These are phyloP conservation scores for Psephotus haematonotus DNA, from an alignment of 2,113 vertebrate species.

Conservation along the genomic window DNA sequence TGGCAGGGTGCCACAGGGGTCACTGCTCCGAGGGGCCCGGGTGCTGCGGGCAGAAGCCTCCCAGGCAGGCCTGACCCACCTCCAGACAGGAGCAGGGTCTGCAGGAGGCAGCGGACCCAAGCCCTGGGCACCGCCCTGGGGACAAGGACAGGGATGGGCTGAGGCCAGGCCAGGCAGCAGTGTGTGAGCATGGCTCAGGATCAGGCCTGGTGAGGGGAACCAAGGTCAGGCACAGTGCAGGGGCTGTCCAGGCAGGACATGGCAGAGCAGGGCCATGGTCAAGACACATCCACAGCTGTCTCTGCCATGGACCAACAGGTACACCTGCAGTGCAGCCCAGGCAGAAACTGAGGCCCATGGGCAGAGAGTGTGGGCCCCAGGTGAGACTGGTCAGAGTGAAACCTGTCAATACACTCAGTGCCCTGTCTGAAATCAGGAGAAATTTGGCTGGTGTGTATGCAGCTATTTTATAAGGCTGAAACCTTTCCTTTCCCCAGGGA, in stretches of 20 bases:
- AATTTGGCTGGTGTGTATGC: not conserved
- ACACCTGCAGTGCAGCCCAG: not conserved
- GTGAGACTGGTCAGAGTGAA: not conserved
- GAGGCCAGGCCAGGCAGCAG: not conserved
- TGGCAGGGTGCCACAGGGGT: not conserved
- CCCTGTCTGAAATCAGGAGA: not conserved
- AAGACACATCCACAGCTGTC: rapidly evolving
- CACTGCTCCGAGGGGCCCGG: not conserved
- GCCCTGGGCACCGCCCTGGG: not conserved
- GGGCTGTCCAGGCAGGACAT: not conserved
- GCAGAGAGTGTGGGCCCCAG: not conserved
- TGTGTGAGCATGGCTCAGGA: not conserved
- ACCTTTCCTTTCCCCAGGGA: not conserved
- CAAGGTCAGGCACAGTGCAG: not conserved
- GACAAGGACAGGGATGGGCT: no score
- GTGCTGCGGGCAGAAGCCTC: rapidly evolving
- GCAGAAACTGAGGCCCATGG: not conserved
- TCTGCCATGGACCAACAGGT: not conserved
- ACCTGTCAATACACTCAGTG: not conserved
- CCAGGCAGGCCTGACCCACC: not conserved
- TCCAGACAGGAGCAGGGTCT: not conserved
- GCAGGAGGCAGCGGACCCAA: not conserved
- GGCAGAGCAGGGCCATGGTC: not conserved
- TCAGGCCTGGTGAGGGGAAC: not conserved
- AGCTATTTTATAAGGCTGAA: not conserved